These are phyloP conservation scores for Saccopteryx leptura DNA, from an alignment of 2,113 vertebrate species.

Conservation along the genomic window DNA sequence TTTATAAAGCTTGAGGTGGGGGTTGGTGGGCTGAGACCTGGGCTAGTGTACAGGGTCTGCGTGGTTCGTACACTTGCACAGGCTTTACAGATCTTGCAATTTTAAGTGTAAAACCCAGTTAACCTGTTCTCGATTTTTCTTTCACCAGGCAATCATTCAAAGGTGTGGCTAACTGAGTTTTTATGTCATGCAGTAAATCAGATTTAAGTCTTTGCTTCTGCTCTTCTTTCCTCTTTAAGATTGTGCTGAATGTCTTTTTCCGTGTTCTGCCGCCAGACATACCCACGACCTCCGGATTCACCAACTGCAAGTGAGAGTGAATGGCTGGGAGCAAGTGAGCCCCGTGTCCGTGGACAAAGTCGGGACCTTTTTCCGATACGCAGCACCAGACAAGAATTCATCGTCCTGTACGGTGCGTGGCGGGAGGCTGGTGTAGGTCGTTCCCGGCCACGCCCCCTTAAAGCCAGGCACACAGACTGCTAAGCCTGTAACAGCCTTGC, in stretches of 20 bases:
- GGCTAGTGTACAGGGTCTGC: background rate
- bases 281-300: conserved; percentile 98
- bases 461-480: background rate
- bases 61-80: background rate
- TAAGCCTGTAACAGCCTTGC: background rate
- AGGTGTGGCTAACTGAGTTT: conserved; percentile 9
- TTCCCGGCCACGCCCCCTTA: background rate
- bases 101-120: background rate
- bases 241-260: background rate
- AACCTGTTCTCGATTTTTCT: conserved; percentile 20
- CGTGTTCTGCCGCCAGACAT: conserved; percentile 89
- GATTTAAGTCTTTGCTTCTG: background rate
- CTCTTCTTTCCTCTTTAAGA: background rate
- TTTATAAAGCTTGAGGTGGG: background rate
- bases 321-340: conserved; percentile 98
- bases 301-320: conserved; percentile 96
- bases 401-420: conserved; percentile 95
- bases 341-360: conserved; percentile 99
- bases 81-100: background rate
- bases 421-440: background rate
- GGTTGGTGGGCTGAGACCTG: background rate
- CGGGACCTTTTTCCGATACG: conserved; percentile 97
- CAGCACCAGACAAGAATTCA: conserved; percentile 96
- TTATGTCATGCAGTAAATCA: background rate
- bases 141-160: background rate